Conservation (phyloP, 2,888 invertebrate genomes). For the Nomada ruficornis region DNA sequence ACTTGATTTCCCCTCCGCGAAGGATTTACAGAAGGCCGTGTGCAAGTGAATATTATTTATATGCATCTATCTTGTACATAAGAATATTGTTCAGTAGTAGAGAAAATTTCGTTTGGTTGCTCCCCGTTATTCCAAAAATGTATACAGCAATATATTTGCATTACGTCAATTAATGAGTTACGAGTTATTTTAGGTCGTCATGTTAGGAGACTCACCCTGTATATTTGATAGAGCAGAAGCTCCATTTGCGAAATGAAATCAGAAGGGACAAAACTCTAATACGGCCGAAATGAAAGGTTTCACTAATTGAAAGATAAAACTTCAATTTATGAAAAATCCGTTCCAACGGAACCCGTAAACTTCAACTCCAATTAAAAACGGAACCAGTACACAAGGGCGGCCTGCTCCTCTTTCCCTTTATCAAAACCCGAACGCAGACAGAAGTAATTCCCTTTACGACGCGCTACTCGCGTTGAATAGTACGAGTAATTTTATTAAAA, state of each 20-base stretch:
- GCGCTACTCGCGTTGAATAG: background rate
- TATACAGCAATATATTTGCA: too few relatives aligned
- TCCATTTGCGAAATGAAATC: too few relatives aligned
- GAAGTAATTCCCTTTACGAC: constrained; percentile 7
- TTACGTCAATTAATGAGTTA: too few relatives aligned
- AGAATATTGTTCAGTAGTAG: too few relatives aligned
- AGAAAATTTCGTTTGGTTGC: too few relatives aligned
- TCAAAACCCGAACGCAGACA: background rate
- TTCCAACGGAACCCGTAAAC: background rate
- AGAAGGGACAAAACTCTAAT: background rate
- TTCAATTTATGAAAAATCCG: background rate
- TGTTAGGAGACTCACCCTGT: too few relatives aligned
- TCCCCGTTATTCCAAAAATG: too few relatives aligned
- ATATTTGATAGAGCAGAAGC: too few relatives aligned
- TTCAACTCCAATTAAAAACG: background rate
- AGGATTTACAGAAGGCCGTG: too few relatives aligned
- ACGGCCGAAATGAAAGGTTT: background rate
- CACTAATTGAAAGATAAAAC: too few relatives aligned
- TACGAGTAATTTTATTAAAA: constrained; percentile 45
- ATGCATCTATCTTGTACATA: background rate
- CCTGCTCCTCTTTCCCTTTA: background rate
- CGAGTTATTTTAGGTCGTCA: too few relatives aligned
- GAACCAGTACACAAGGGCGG: background rate
- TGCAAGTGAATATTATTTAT: background rate
- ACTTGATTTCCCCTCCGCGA: background rate